These are phyloP conservation scores for Pterocles orientalis DNA, from an alignment of 2,113 vertebrate genomes.

Conservation along the genomic window DNA sequence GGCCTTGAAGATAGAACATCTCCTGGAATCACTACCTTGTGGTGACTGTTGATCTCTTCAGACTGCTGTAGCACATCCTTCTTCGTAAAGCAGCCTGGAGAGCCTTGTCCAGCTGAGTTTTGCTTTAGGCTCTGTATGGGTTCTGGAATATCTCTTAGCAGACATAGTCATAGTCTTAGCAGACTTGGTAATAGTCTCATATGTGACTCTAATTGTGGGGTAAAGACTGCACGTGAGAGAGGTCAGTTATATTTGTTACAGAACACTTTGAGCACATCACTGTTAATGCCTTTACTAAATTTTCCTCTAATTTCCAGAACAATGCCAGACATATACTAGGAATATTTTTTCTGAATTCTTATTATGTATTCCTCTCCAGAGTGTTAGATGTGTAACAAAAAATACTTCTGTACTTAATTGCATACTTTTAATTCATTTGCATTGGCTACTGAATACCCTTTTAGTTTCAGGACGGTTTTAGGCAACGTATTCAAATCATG, in stretches of 20 bases:
- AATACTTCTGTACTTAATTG: background rate
- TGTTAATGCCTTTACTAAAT: background rate
- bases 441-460: background rate
- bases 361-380: background rate
- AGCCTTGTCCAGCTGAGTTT: background rate
- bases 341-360: background rate
- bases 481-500: background rate
- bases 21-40: background rate
- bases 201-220: accelerated
- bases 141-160: background rate
- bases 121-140: accelerated
- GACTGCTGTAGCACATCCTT: background rate
- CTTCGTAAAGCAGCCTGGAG: background rate
- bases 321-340: background rate
- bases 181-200: background rate
- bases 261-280: background rate
- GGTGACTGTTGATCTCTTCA: background rate
- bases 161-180: background rate
- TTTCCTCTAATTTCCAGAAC: background rate
- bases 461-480: background rate
- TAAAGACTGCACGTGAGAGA: background rate
- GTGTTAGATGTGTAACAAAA: background rate
- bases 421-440: background rate
- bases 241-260: background rate
- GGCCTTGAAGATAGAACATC: background rate